Percentiles rank a stretch among this genome's conserved stretches.
Conservation (phyloP, 37 sponge, comb jelly and placozoan genomes). For the Axinella damicornis region DNA sequence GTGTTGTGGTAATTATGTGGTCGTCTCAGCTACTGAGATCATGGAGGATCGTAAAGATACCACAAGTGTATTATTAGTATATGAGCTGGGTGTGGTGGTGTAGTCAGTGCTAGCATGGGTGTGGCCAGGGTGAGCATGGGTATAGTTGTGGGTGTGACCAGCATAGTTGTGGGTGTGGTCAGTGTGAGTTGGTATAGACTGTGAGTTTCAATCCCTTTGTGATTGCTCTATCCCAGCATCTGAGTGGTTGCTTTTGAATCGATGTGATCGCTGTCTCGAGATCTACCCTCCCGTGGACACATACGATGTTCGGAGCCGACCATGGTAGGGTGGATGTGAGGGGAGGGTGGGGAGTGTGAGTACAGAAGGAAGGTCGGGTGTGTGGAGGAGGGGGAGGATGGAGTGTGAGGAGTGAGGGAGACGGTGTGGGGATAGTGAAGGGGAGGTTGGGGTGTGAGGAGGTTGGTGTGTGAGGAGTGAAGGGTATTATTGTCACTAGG, state of each 20-base stretch:
- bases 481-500: background rate
- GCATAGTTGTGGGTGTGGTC: background rate
- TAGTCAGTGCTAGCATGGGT: too few relatives aligned
- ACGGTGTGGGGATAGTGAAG: background rate
- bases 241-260: slow-evolving; percentile 29
- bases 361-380: too few relatives aligned
- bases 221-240: background rate
- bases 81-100: too few relatives aligned
- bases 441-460: background rate
- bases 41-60: too few relatives aligned
- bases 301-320: slow-evolving; percentile 36
- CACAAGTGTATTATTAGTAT: too few relatives aligned
- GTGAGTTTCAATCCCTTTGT: background rate
- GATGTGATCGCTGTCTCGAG: slow-evolving; percentile 24
- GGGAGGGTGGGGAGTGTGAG: background rate
- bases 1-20: too few relatives aligned
- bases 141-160: background rate
- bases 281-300: slow-evolving; percentile 35
- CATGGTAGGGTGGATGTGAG: slow-evolving; percentile 28
- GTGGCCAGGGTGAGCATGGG: too few relatives aligned
- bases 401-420: too few relatives aligned
- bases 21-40: too few relatives aligned
- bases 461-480: too few relatives aligned
- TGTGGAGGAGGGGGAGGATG: background rate
- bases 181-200: background rate